A percentile compares a stretch with the other conserved stretches of the same genome.
These are phyloP conservation scores for Cantharis flavilabris DNA, from an alignment of 2,888 invertebrate genomes.

Conservation along the genomic window DNA sequence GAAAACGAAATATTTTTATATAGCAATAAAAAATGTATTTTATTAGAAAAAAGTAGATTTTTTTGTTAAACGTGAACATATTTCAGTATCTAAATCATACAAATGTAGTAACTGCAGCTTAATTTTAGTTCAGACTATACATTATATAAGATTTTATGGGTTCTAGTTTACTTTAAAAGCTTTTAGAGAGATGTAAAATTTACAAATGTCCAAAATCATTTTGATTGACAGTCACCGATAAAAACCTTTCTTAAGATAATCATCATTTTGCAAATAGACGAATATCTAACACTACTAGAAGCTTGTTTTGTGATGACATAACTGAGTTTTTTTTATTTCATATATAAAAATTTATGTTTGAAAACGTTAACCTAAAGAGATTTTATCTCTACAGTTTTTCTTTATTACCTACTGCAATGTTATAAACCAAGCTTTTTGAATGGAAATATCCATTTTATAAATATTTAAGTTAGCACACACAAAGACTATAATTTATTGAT, in stretches of 20 bases:
- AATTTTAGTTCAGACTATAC: not conserved
- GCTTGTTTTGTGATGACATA: not conserved
- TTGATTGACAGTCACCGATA: not conserved
- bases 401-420: not conserved
- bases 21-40: not conserved
- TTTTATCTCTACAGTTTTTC: not conserved
- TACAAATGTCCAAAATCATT: not conserved
- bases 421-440: not conserved
- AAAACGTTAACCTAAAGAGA: not conserved
- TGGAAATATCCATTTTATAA: not conserved
- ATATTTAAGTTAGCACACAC: not conserved
- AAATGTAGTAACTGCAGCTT: not conserved
- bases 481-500: not conserved
- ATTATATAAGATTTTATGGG: not conserved
- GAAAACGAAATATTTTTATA: not conserved
- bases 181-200: not conserved
- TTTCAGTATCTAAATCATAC: not conserved
- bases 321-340: not conserved
- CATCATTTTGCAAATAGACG: not conserved
- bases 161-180: not conserved
- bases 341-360: not conserved
- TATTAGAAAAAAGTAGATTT: not conserved
- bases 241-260: not conserved
- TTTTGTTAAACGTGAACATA: not conserved
- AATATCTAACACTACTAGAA: not conserved